Base-by-base conservation (phyloP, 2,888 invertebrate species). In the Ochropleura leucogaster region DNA sequence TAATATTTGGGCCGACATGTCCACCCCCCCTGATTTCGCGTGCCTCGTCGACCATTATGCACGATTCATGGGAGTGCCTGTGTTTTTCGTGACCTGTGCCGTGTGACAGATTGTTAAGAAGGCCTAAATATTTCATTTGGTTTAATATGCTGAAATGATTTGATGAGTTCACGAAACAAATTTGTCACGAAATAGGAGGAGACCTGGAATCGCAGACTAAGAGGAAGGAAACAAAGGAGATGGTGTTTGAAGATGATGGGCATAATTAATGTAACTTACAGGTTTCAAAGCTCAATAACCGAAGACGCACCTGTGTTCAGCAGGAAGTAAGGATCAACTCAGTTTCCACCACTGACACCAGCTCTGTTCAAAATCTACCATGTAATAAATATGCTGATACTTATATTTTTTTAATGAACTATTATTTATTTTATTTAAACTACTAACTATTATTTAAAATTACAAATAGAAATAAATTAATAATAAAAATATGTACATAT, bases 11-110 rank as follows among this genome's bases (percentile, higher is more conserved):
- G 84, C 72, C 80, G 74, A 53, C 64, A 46, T 73, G 76, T 79
- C 83, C 82, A 74, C 83, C 82, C 82, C 87, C 89, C 84, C 77
- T 86, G 88, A 89, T 87, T 89, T 88, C 80, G 88, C 88, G 89
- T 88, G 88, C 75, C 68, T 73, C 57, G 73, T 7, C 68, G 72
- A 74, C 80, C 72, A 79, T 79, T 83, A 83, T 88, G 79, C 87
- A 84, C 74, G 83, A 77, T 77, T 49, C 65, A 59, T 80, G 85
- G 88, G 89, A 88, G 88, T 88, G 89, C 80, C 88, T 74, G 68
- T 77, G 80, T 71, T 79, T 74, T 82, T 80, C 86, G 89, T 89
- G 89, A 80, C 89, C 82, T 77, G 79, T 64, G 65, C 18, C 68
- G 77, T 68, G 64, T 68, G 60, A 51, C 59, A 74, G 72, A 62